These are phyloP conservation scores for Ranitomeya variabilis DNA, from an alignment of 2,113 vertebrate species.

Conservation along the genomic window DNA sequence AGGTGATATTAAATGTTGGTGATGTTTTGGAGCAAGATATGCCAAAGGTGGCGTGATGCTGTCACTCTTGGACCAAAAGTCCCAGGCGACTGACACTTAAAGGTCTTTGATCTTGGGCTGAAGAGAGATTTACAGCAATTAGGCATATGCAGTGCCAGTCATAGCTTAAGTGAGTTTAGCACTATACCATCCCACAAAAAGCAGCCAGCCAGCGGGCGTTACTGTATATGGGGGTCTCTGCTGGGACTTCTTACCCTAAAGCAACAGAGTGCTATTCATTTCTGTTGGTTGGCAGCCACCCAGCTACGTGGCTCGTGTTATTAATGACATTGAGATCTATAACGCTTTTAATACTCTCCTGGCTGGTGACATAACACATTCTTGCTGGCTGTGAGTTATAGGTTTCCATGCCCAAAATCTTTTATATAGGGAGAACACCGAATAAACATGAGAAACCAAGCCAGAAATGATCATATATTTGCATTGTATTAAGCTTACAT, in stretches of 20 bases:
- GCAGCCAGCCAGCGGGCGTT: background rate
- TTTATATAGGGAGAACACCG: background rate
- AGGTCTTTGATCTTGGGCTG: background rate
- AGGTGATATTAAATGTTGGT: slow-evolving; percentile 6
- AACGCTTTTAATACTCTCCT: background rate
- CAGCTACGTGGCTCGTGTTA: background rate
- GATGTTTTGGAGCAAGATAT: background rate
- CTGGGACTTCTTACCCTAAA: background rate
- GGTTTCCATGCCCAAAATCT: background rate
- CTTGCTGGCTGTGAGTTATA: background rate
- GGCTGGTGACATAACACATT: background rate
- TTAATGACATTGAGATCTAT: slow-evolving; percentile 16
- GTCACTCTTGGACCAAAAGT: background rate
- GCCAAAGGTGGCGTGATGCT: slow-evolving; percentile 1
- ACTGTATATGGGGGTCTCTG: background rate
- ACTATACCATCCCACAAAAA: background rate
- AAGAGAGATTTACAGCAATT: slow-evolving; percentile 7
- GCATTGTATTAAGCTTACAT: background rate
- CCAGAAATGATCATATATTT: background rate
- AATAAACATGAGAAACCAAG: background rate
- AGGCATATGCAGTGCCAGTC: background rate
- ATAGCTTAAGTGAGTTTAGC: slow-evolving; percentile 7
- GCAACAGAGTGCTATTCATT: background rate
- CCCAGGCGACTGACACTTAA: background rate
- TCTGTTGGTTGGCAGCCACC: background rate